Base-by-base conservation (phyloP, 2,113 vertebrate genomes). In the Daphoenositta chrysoptera region DNA sequence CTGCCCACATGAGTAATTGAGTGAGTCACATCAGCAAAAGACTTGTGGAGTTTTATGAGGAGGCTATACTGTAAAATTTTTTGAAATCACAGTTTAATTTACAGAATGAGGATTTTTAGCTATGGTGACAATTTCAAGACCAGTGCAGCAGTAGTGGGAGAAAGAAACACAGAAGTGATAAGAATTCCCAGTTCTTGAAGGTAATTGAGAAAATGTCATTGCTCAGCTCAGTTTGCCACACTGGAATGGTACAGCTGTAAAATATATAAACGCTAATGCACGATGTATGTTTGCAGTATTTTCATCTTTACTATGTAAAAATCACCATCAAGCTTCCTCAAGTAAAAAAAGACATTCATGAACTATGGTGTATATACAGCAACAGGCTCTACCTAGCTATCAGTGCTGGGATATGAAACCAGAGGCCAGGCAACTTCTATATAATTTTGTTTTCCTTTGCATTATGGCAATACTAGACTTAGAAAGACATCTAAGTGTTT, bases 21-120 rank as follows among this genome's bases (percentile, higher is more conserved):
- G 90, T 98, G 97, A 98, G 71, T 97, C 98, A 98, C 78, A 97
- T 90, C 90, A 94, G 83, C 87, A 87, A 95, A 97, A 95, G 87
- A 95, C 88, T 97, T 93, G 72, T 69, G 53, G 54, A 78, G 90
- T 83, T 96, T 95, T 95, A 93, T 90, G 89, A 95, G 91, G 81
- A 86, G 87, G 94, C 81, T 95, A 90, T 69, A 87, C 51, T 80
- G 88, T 78, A 64, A 73, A 94, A 60, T 78, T 82, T 54, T 70
- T 88, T 92, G 6, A 93, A 90, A 95, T 78, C 94, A 80, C 42
- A 91, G 78, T 95, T 96, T 94, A 89, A 84, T 83, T 97, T 97
- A 81, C 80, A 94, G 70, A 94, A 95, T 50, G 76, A 95, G 89
- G 90, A 79, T 91, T 76, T 95, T 83, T 76, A 76, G 83, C 75